phyloP scores from a whole-genome alignment of 2,888 invertebrate species.

The Drymonia ruficornis region DNA sequence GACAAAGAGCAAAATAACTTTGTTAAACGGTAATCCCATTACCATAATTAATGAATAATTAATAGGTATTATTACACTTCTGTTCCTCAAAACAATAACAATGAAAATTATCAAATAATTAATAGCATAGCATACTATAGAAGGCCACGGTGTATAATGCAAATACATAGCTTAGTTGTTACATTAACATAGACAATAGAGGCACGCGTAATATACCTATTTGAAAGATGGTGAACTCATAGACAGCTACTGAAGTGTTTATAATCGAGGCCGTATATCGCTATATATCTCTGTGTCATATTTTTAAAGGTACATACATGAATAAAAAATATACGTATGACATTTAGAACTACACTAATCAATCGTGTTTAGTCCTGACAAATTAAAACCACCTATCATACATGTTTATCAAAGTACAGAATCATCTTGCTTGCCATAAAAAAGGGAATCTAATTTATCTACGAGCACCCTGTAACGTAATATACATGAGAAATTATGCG shows the following conservation, averaged over 20 bases:
- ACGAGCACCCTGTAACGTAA: neutral
- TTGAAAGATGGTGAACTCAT: constrained; percentile 32
- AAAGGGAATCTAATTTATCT: neutral
- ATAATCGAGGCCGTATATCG: neutral
- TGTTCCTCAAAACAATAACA: constrained; percentile 24
- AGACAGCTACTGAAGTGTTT: constrained; percentile 7
- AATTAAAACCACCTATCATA: constrained; percentile 1
- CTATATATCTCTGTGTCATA: neutral
- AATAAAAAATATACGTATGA: neutral
- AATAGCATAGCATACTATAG: constrained; percentile 23
- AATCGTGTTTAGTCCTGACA: neutral
- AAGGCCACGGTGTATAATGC: constrained; percentile 29
- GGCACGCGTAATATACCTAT: constrained; percentile 9
- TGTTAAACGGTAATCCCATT: constrained; percentile 1
- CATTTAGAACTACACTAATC: neutral
- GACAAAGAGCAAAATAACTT: too few relatives aligned
- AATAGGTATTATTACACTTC: constrained; percentile 21
- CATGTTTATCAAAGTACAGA: neutral
- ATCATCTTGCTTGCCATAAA: neutral
- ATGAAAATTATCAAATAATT: constrained; percentile 32
- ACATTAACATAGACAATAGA: constrained; percentile 29
- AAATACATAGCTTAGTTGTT: constrained; percentile 26
- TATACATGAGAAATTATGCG: constrained; percentile 11
- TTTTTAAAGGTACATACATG: neutral
- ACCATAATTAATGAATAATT: constrained; percentile 21